A percentile compares a stretch with the other conserved stretches of the same genome.
phyloP scores from a whole-genome alignment of 2,888 invertebrate species.

The Silvanus unidentatus region DNA sequence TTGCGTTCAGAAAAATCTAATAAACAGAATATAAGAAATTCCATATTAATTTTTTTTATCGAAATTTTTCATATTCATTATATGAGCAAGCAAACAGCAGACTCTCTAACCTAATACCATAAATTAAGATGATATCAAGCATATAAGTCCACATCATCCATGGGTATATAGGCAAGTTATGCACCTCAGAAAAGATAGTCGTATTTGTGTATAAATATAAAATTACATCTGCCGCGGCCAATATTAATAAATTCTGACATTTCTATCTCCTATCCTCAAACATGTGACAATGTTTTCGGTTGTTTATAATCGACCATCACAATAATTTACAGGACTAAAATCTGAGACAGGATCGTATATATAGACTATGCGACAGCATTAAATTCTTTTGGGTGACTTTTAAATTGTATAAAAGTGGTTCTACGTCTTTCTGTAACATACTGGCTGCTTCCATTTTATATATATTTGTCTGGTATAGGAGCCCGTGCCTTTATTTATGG shows the following conservation, averaged over 20 bases:
- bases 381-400: conserved; percentile 26
- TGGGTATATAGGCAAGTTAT: too few relatives aligned
- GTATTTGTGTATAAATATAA: conserved; percentile 14
- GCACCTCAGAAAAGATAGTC: too few relatives aligned
- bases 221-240: conserved; percentile 26
- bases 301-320: conserved; percentile 34
- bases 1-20: too few relatives aligned
- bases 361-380: conserved; percentile 34
- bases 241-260: conserved; percentile 35
- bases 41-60: too few relatives aligned
- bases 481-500: too few relatives aligned
- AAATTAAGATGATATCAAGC: conserved; percentile 24
- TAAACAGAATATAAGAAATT: too few relatives aligned
- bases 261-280: conserved; percentile 30
- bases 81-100: too few relatives aligned
- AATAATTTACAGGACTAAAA: conserved; percentile 34
- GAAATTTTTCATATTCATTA: too few relatives aligned
- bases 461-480: too few relatives aligned
- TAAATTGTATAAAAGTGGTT: too few relatives aligned
- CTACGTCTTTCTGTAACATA: too few relatives aligned
- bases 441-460: conserved; percentile 20
- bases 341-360: conserved; percentile 35
- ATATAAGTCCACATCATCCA: too few relatives aligned
- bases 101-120: conserved; percentile 7
- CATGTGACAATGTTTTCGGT: conserved; percentile 34